Percentiles rank a stretch among this genome's conserved stretches.
phyloP scores from a whole-genome alignment of 2,113 vertebrate species.

The Myrmophylax atrothorax region DNA sequence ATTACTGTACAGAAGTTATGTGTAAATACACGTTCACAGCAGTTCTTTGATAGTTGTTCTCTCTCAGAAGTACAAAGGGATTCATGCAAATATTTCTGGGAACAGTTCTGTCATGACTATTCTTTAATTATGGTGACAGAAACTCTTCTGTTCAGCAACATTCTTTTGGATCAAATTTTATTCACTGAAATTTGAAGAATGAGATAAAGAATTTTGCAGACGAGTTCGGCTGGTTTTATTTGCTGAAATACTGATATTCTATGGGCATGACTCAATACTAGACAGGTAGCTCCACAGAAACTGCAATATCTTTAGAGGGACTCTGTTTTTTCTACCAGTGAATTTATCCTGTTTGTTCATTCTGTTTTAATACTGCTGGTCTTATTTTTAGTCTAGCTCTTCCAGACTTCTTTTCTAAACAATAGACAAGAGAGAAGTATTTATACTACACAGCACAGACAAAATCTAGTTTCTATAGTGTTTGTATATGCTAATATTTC shows the following conservation, averaged over 20 bases:
- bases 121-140: background rate
- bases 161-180: background rate
- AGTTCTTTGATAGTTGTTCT: background rate
- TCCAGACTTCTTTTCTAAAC: background rate
- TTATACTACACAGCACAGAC: background rate
- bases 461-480: background rate
- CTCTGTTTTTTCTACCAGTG: background rate
- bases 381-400: background rate
- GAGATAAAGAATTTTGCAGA: background rate
- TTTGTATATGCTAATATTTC: background rate
- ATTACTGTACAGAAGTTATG: background rate
- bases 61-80: background rate
- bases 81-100: background rate
- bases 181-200: background rate
- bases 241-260: background rate
- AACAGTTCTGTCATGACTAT: background rate
- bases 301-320: background rate
- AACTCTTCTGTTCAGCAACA: background rate
- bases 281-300: background rate
- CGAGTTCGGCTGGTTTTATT: background rate
- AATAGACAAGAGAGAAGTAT: background rate
- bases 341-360: background rate
- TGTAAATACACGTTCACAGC: background rate
- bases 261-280: background rate
- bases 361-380: background rate